These are phyloP conservation scores for Chloebia gouldiae DNA, from an alignment of 2,113 vertebrate genomes.

Conservation along the genomic window DNA sequence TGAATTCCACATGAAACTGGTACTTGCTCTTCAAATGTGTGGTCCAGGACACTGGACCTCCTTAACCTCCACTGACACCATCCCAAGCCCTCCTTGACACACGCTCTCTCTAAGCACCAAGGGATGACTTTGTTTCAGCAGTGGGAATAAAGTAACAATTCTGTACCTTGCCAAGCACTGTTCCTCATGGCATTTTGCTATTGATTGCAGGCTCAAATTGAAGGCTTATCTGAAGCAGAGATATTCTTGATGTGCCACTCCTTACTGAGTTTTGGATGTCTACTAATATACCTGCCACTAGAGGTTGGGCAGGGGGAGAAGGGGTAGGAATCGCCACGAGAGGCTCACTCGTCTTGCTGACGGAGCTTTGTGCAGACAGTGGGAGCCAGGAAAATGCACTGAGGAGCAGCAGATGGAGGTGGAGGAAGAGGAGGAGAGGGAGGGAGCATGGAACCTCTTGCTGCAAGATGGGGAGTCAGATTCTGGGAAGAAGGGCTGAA, in stretches of 20 bases:
- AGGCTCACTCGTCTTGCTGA: background rate
- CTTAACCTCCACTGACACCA: background rate
- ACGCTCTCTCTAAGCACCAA: background rate
- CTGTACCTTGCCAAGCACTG: fast-evolving
- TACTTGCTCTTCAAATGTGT: background rate
- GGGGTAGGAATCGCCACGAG: background rate
- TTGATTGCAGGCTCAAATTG: background rate
- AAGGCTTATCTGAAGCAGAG: background rate
- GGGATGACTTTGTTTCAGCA: background rate
- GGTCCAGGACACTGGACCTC: background rate
- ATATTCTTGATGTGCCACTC: background rate
- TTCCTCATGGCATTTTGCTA: background rate
- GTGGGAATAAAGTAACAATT: background rate
- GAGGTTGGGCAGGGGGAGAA: background rate
- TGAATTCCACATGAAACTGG: background rate
- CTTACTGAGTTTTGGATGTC: background rate
- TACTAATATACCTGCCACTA: background rate
- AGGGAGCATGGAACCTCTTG: background rate
- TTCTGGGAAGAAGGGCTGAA: background rate
- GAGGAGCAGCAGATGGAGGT: background rate
- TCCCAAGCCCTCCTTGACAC: background rate
- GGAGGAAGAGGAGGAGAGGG: background rate
- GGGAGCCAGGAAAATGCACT: fast-evolving
- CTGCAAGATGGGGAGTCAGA: background rate
- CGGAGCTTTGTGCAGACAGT: background rate